Base-by-base conservation (phyloP, 2,797 vertebrate species). In the Liparis tanakae region DNA sequence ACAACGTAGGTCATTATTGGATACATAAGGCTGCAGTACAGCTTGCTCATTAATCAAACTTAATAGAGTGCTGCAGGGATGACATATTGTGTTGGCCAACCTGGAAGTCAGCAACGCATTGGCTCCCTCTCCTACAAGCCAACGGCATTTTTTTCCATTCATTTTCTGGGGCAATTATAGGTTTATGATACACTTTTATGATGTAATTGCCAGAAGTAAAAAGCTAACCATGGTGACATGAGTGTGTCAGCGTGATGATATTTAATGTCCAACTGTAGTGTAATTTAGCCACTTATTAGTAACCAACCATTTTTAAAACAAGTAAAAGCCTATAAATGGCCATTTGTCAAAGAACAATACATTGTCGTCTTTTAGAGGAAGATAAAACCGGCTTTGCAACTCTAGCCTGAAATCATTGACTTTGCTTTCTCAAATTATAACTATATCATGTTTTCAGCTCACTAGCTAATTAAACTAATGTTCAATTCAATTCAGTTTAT, bases 21-120 rank as follows among this genome's bases (percentile, higher is more conserved):
- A 48, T 12, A 55, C 18, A 12, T 2, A 25, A 17, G 7, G 18
- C 51, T 3, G 1, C 15, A 50, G 10, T 10, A 41, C 5, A 68
- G 8, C 33, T 41, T 62, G 41, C 54, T 55, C 9, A 25, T 44
- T 46, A 7, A 61, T 66, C 7, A 76, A 18, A 51, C 58, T 10
- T 18, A 41, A 51, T 51, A 22, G n/a, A 51, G 48, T 50, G 48
- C 48, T 50, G n/a, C n/a, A n/a, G 9, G 48, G 48, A 51, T 12
- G 48, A 20, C n/a, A 6, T 22, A 6, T 20, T 51, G 20, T 22
- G 10, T 10, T 22, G 10, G 10, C 10, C 48, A 51, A 51, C 9
- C 48, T 20, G 48, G 48, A 51, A 51, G n/a, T 51, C 22, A 51
- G 18, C 46, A n/a, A 53, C 20, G 20, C 10, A 22, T 20, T 51